Percentiles rank a stretch among this genome's conserved stretches.
phyloP scores from a whole-genome alignment of 2,797 vertebrate genomes.

The Aphelocoma californica region DNA sequence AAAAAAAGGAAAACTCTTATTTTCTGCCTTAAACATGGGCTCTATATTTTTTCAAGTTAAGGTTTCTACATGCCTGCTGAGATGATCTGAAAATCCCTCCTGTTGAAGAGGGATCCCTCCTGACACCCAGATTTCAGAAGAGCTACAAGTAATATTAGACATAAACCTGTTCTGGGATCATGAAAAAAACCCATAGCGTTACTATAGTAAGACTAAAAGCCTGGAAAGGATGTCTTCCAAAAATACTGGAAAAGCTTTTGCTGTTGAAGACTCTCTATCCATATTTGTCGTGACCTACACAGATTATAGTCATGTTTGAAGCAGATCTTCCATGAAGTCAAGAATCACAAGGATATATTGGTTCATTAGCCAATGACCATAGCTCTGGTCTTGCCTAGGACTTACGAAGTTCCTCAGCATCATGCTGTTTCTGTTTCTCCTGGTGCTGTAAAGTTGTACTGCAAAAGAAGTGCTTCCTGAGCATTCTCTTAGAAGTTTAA shows the following conservation, averaged over 20 bases:
- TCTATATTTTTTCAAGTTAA: not conserved
- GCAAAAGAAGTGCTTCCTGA: not conserved
- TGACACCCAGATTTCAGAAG: not conserved
- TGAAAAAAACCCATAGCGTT: accelerated
- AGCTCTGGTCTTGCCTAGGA: not conserved
- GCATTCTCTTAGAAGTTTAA: not conserved
- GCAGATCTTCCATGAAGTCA: not conserved
- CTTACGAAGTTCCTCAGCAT: not conserved
- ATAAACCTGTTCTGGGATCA: not conserved
- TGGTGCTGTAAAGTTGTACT: not conserved
- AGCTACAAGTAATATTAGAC: not conserved
- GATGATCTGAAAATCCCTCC: not conserved
- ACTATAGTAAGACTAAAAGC: not conserved
- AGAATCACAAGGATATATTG: not conserved
- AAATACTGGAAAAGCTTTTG: not conserved
- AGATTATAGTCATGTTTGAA: accelerated
- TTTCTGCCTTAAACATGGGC: not conserved
- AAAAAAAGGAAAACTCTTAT: not conserved
- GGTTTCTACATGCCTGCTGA: not conserved
- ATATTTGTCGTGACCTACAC: not conserved
- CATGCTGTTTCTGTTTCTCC: not conserved
- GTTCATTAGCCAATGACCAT: not conserved
- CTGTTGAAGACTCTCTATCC: not conserved
- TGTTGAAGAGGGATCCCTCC: not conserved
- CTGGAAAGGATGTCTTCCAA: not conserved